These are phyloP conservation scores for Rana temporaria DNA, from an alignment of 2,113 vertebrate genomes.

Conservation along the genomic window DNA sequence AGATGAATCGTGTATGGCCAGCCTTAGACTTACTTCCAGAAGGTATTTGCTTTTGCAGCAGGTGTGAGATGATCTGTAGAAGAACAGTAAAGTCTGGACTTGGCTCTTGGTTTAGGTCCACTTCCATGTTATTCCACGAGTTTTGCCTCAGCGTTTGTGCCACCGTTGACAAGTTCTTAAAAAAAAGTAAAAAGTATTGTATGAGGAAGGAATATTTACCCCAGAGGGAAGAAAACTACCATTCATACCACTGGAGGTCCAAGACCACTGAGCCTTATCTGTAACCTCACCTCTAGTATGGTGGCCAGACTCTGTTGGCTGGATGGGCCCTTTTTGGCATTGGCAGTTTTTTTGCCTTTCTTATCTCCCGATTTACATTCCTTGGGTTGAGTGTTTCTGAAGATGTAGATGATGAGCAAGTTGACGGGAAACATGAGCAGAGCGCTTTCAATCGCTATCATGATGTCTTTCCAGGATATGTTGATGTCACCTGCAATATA, in stretches of 20 bases:
- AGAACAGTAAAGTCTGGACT: constrained; percentile 65
- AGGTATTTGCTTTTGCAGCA: constrained; percentile 37
- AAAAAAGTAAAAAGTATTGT: background rate
- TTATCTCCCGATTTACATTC: background rate
- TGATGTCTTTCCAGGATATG: constrained; percentile 63
- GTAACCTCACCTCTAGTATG: constrained; percentile 19
- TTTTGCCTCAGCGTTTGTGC: constrained; percentile 66
- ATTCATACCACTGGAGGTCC: too few relatives aligned
- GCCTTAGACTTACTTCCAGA: background rate
- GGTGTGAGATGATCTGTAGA: constrained; percentile 63
- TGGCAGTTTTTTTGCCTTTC: background rate
- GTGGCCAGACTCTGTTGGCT: background rate
- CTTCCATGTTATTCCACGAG: constrained; percentile 67
- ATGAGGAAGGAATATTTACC: too few relatives aligned
- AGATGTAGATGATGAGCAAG: constrained; percentile 60
- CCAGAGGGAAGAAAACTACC: too few relatives aligned
- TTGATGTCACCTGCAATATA: constrained; percentile 38
- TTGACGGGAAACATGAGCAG: constrained; percentile 63
- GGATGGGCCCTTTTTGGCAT: background rate
- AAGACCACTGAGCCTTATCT: background rate
- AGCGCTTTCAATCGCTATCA: constrained; percentile 63
- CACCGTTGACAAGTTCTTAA: constrained; percentile 70
- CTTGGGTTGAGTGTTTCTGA: constrained; percentile 65
- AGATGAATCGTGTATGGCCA: too few relatives aligned
- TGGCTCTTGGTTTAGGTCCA: constrained; percentile 63